Percentiles rank a stretch among this genome's conserved stretches.
These are phyloP conservation scores for Tokudaia tokunoshimensis DNA, from an alignment of 2,797 vertebrate species.

Conservation along the genomic window DNA sequence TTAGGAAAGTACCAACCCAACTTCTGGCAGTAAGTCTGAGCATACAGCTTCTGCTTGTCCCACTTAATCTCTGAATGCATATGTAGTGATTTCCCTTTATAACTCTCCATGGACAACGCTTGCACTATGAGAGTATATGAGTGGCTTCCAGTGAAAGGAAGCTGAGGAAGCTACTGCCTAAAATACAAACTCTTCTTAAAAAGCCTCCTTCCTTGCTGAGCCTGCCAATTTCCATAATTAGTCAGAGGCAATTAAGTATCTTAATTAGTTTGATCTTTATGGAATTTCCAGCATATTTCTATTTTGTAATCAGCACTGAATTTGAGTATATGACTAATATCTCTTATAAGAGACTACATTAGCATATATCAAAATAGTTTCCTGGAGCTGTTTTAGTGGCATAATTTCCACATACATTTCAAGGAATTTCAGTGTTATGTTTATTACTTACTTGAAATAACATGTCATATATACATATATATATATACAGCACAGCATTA, in stretches of 20 bases:
- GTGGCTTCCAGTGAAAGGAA: slow-evolving; percentile 69
- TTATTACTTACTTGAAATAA: slow-evolving; percentile 69
- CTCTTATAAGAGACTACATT: slow-evolving; percentile 71
- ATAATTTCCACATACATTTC: slow-evolving; percentile 82
- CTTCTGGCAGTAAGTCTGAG: not conserved
- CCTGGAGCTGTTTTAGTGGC: slow-evolving; percentile 79
- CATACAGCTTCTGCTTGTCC: slow-evolving; percentile 43
- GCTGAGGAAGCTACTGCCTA: slow-evolving; percentile 68
- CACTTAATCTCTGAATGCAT: slow-evolving; percentile 43
- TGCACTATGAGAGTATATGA: slow-evolving; percentile 63
- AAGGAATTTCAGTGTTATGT: slow-evolving; percentile 65
- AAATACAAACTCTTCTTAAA: slow-evolving; percentile 77
- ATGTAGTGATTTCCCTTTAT: slow-evolving; percentile 63
- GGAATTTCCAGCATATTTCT: slow-evolving; percentile 81
- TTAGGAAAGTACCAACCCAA: slow-evolving; percentile 20
- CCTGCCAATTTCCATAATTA: slow-evolving; percentile 84
- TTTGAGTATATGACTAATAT: slow-evolving; percentile 80
- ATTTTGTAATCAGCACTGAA: slow-evolving; percentile 80
- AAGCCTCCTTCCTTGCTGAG: slow-evolving; percentile 81
- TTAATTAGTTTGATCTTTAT: slow-evolving; percentile 83
- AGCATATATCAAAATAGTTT: slow-evolving; percentile 76
- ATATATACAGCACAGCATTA: slow-evolving; percentile 78
- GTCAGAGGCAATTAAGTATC: slow-evolving; percentile 83
- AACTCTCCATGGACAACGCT: slow-evolving; percentile 62
- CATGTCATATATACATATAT: slow-evolving; percentile 2